Evolutionary conservation across 2,797 vertebrate species (phyloP), one percentile per base, ranked within the genome.

Genomic region (Nannoperca obscura): DNA sequence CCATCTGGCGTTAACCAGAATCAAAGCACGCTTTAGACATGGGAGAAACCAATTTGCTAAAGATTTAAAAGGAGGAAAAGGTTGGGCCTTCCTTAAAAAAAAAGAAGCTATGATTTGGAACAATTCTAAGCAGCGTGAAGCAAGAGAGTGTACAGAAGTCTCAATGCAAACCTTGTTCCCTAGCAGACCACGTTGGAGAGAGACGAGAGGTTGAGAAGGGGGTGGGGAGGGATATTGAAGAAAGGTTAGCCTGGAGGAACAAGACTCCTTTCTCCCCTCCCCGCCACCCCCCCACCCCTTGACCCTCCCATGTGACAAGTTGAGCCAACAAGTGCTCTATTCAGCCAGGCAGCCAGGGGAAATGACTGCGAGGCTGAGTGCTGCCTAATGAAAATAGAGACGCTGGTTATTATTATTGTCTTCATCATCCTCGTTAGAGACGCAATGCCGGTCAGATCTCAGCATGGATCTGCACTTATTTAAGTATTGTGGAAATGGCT

Each of bases 291-390:
- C 65, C 78, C 86, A 86, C 89, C 86, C 91, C 89, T 93, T 91
- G 92, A 93, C 91, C 92, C 94, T 95, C 94, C 94, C 92, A 94
- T 94, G 94, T 94, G 94, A 95, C 91, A 85, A 92, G 90, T 92
- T 86, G 90, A 93, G 93, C 93, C 93, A 95, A 95, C 94, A 95
- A 95, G 93, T 93, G 90, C 83, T 92, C 93, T 74, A 94, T 95
- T 95, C 91, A 95, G 91, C 80, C 76, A 57, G 72, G 88, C 92
- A 92, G 92, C 87, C 84, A 90, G 92, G 92, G 93, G 94, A 94
- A 94, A 93, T 92, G 89, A 91, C 91, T 90, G 88, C 75, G 70
- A 80, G 90, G 83, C 92, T 62, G 84, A 92, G 85, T 65, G 74
- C 90, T 86, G 92, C 88, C 88, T 93, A 92, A 94, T 93, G 93